Percentiles rank a stretch among this genome's conserved stretches.
Conservation (phyloP, 2,888 invertebrate species). For the Rhagium mordax region DNA sequence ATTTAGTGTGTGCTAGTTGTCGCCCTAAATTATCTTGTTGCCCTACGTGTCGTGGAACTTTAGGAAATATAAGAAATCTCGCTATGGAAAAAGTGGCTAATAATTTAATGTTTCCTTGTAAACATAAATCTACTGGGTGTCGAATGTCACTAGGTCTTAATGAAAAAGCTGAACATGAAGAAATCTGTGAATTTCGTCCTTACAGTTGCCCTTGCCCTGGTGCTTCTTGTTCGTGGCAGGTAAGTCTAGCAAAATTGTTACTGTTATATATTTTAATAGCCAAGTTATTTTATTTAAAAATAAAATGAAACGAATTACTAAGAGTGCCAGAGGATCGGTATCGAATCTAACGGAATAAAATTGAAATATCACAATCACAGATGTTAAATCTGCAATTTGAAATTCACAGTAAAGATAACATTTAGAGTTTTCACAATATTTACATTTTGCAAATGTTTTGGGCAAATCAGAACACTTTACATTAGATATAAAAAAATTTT, state of each 20-base stretch:
- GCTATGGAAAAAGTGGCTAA: slow-evolving; percentile 99
- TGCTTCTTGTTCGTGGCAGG: slow-evolving; percentile 98
- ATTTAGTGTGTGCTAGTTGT: slow-evolving; percentile 98
- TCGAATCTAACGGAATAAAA: too few relatives aligned
- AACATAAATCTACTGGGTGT: slow-evolving; percentile 97
- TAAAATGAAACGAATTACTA: too few relatives aligned
- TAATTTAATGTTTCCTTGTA: slow-evolving; percentile 99
- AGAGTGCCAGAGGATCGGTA: too few relatives aligned
- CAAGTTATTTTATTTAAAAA: too few relatives aligned
- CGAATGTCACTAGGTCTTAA: slow-evolving; percentile 92
- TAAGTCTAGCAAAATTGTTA: slow-evolving; percentile 40
- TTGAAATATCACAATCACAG: too few relatives aligned
- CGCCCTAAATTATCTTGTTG: slow-evolving; percentile 97
- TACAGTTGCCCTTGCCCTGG: slow-evolving; percentile 99
- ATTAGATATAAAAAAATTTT: too few relatives aligned
- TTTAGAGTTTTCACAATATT: too few relatives aligned
- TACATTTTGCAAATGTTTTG: too few relatives aligned
- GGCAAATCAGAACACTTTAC: too few relatives aligned
- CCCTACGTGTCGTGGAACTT: slow-evolving; percentile 97
- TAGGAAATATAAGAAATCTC: slow-evolving; percentile 97
- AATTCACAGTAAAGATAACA: too few relatives aligned
- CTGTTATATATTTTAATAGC: too few relatives aligned
- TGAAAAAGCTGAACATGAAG: slow-evolving; percentile 99
- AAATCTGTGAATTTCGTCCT: slow-evolving; percentile 97
- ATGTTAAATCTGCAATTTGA: too few relatives aligned